These are phyloP conservation scores for Holothuria glaberrima DNA, from an alignment of 35 echinoderm and acorn worm genomes.

Conservation along the genomic window DNA sequence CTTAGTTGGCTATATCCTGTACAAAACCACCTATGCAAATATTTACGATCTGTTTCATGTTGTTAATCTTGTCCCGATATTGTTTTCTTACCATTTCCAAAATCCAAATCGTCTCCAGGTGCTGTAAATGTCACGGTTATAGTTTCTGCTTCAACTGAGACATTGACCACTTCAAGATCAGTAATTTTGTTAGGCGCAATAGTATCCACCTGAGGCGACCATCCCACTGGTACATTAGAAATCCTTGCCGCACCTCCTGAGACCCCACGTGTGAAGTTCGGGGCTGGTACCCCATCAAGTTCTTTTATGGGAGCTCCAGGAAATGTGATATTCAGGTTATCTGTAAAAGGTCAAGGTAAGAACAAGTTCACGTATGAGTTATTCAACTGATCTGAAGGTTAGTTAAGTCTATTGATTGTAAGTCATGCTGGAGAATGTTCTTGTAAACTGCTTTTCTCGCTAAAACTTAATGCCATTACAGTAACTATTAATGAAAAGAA, in stretches of 20 bases:
- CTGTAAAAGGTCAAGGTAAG: background rate
- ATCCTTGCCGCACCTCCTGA: conserved; percentile 31
- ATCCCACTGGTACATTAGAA: background rate
- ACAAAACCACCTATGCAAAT: too few species aligned
- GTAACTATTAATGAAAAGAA: too few species aligned
- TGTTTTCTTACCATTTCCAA: conserved; percentile 21
- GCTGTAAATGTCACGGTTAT: conserved; percentile 29
- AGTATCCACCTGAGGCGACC: background rate
- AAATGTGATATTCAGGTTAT: background rate
- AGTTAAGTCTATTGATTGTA: too few species aligned
- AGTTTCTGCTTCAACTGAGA: background rate
- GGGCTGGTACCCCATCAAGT: conserved; percentile 4
- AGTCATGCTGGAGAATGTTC: too few species aligned
- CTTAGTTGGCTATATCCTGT: too few species aligned
- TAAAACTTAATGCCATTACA: too few species aligned
- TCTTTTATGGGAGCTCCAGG: conserved; percentile 12
- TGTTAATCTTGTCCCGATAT: too few species aligned
- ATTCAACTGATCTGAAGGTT: too few species aligned
- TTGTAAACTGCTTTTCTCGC: too few species aligned
- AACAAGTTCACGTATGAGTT: too few species aligned
- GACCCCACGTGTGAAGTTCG: conserved; percentile 34
- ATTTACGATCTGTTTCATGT: too few species aligned
- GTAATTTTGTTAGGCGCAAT: conserved; percentile 26
- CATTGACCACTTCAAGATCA: conserved; percentile 11
- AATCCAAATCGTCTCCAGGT: conserved; percentile 37